Base-by-base conservation (phyloP, 2,113 vertebrate species). In the Oncorhynchus tshawytscha region DNA sequence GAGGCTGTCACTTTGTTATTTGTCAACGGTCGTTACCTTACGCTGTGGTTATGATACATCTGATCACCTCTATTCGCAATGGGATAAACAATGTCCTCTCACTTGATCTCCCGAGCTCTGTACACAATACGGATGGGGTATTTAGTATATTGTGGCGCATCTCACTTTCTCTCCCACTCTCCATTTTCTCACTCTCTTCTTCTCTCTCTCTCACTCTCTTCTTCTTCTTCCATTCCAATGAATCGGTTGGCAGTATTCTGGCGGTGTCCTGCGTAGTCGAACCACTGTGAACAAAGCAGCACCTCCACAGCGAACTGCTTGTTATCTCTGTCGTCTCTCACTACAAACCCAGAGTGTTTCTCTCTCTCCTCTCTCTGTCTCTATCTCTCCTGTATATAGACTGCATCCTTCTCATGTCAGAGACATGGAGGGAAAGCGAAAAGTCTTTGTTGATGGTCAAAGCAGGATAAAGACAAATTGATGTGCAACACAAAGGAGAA, bases 251-350 rank as follows among this genome's bases (percentile, higher is more conserved):
- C 49, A 57, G 22, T 22, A 31, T 25, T 39, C 39, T 7, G 27
- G 39, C 39, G 51, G 16, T 18, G 51, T 54, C 16, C 16, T 11
- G 39, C 9, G 25, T 6, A 39, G 62, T 66, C 62, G 27, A 39
- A 22, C 15, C 73, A 24, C 27, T 62, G 34, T 74, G 62, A 74
- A 74, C 73, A 67, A 74, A 74, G 34, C 66, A 74, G 22, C 45
- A 49, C 65, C 73, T 74, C 39, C 24, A 48, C 45, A 49, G 73
- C 22, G 18, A 67, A 39, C 62, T 7, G n/a, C 73, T 74, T 65
- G 60, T 74, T 67, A 74, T 74, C 73, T 24, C 73, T 7, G 22
- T 12, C 4, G 73, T 49, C 73, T 45, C 62, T 20, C 72, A 65
- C 60, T 74, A 27, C 25, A 62, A 25, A 60, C 24, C 25, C 34